Evolutionary conservation across 2,888 invertebrate species (phyloP).

Genomic region (Harpalus rubripes): DNA sequence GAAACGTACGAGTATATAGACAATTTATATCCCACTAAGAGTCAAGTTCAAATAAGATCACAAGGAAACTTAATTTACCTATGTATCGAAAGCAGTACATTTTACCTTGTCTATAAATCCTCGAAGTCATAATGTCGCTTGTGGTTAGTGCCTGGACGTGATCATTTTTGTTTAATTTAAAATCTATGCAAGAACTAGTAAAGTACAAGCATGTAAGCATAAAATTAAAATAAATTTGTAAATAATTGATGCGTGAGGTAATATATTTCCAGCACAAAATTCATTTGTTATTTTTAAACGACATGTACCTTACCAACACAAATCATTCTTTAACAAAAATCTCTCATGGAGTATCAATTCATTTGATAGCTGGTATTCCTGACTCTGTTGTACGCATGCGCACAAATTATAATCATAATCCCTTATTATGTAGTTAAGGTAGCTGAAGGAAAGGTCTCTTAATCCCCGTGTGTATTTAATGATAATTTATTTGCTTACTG

Average conservation of each 20-base stretch:
- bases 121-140: slow-evolving; percentile 9
- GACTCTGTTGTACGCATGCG: slow-evolving; percentile 45
- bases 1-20: too few species aligned
- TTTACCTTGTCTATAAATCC: slow-evolving; percentile 11
- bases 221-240: slow-evolving; percentile 54
- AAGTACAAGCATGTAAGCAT: slow-evolving; percentile 39
- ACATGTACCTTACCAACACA: slow-evolving; percentile 28
- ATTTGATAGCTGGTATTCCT: slow-evolving; percentile 45
- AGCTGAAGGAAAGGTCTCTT: slow-evolving; percentile 41
- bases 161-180: slow-evolving; percentile 40
- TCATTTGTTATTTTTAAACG: slow-evolving; percentile 52
- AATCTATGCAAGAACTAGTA: slow-evolving; percentile 25
- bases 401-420: slow-evolving; percentile 58
- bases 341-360: slow-evolving; percentile 47
- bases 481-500: slow-evolving; percentile 60
- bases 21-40: too few species aligned
- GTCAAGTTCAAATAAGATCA: too few species aligned
- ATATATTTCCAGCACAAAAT: slow-evolving; percentile 44
- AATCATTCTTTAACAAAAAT: slow-evolving; percentile 55
- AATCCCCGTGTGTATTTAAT: slow-evolving; percentile 53
- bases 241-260: slow-evolving; percentile 10
- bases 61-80: neutral
- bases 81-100: slow-evolving; percentile 7
- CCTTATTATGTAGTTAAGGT: slow-evolving; percentile 57
- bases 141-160: neutral